phyloP scores from a whole-genome alignment of 1,140 invertebrate species.

The Lepidurus couesii region DNA sequence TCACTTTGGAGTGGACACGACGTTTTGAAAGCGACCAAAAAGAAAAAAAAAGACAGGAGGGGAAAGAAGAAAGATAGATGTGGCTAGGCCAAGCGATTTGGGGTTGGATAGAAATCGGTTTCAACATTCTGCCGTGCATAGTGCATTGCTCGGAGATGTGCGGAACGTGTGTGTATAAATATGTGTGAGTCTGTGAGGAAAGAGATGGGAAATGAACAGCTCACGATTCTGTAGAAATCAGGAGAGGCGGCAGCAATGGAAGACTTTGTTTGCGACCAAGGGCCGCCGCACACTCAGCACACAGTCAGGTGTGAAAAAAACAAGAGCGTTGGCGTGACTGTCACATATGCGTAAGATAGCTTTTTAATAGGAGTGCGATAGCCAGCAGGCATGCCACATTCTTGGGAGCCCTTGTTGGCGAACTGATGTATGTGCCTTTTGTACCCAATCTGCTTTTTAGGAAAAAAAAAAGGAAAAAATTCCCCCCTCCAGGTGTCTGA shows the following conservation, averaged over 20 bases:
- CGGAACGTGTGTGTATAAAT: too few species aligned
- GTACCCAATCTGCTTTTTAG: neutral
- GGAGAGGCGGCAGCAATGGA: too few species aligned
- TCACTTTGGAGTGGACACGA: conserved; percentile 18
- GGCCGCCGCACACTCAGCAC: too few species aligned
- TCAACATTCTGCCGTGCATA: too few species aligned
- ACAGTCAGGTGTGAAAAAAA: neutral
- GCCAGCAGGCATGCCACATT: conserved; percentile 3
- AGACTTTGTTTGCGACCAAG: too few species aligned
- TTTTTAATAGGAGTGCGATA: conserved; percentile 9
- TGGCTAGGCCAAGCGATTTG: neutral
- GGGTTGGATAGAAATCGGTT: too few species aligned
- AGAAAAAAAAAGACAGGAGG: neutral
- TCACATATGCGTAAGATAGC: neutral
- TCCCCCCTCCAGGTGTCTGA: neutral
- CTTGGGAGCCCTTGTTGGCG: neutral
- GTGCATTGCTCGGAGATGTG: too few species aligned
- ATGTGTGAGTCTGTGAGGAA: too few species aligned
- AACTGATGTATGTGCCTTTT: conserved; percentile 22
- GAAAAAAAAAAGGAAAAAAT: neutral
- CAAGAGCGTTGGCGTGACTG: neutral
- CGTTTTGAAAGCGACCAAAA: neutral
- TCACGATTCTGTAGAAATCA: too few species aligned
- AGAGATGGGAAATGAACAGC: too few species aligned
- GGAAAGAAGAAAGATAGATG: neutral